Evolutionary conservation across 2,888 invertebrate species (phyloP).

Genomic region (Lochmaea capreae): DNA sequence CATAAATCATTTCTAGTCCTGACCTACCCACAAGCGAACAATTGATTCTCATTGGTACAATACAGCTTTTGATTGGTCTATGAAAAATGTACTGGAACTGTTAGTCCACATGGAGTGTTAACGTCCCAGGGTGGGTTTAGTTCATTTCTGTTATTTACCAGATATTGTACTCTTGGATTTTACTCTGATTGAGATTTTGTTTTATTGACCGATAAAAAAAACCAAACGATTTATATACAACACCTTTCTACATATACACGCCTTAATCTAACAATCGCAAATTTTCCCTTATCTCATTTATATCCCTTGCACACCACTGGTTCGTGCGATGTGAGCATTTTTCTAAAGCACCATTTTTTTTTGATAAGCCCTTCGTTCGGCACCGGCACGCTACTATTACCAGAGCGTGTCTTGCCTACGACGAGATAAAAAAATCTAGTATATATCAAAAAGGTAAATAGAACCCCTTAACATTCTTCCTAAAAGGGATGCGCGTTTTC

Average conservation of each 20-base stretch:
- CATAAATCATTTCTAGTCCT: too few species aligned
- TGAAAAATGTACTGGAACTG: too few species aligned
- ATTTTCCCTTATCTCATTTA: neutral
- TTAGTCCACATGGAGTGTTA: too few species aligned
- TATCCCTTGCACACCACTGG: neutral
- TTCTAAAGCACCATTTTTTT: constrained; percentile 19
- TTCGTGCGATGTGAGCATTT: constrained; percentile 7
- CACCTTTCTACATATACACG: neutral
- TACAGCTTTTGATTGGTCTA: too few species aligned
- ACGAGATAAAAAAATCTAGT: constrained; percentile 10
- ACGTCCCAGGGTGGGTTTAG: too few species aligned
- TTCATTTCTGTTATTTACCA: too few species aligned
- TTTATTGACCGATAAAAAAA: too few species aligned
- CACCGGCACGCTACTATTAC: constrained; percentile 2
- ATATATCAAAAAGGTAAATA: constrained; percentile 21
- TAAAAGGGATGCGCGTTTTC: constrained; percentile 7
- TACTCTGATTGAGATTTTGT: too few species aligned
- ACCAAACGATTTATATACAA: neutral
- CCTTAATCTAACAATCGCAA: neutral
- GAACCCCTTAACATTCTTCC: constrained; percentile 8
- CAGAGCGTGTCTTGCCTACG: constrained; percentile 10
- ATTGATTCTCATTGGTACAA: too few species aligned
- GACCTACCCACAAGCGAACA: too few species aligned
- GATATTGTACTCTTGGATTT: too few species aligned
- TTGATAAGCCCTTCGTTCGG: constrained; percentile 18